Evolutionary conservation across 2,888 invertebrate genomes (phyloP).

Genomic region (Drosophila paramelanica): DNA sequence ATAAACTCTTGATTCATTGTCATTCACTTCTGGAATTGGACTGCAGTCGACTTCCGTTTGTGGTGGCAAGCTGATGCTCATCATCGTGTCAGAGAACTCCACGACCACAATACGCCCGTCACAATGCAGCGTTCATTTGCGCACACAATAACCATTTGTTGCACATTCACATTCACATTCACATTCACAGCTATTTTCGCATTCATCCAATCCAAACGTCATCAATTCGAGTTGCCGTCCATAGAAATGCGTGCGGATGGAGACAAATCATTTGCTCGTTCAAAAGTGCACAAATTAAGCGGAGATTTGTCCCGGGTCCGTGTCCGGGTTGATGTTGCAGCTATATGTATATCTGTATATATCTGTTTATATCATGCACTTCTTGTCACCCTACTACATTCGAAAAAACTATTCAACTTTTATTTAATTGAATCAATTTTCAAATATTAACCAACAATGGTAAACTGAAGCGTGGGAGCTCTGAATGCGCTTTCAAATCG

Average conservation of each 20-base stretch:
- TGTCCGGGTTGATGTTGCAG: constrained; percentile 6
- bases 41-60: constrained; percentile 62
- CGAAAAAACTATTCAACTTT: constrained; percentile 4
- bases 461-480: constrained; percentile 59
- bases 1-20: constrained; percentile 27
- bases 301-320: constrained; percentile 21
- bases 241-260: constrained; percentile 48
- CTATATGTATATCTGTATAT: not conserved
- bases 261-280: constrained; percentile 46
- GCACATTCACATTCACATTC: constrained; percentile 28
- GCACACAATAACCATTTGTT: constrained; percentile 64
- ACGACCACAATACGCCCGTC: constrained; percentile 11
- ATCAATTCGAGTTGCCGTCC: not conserved
- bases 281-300: constrained; percentile 46
- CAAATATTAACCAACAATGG: constrained; percentile 65
- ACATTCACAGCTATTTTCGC: constrained; percentile 6
- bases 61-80: constrained; percentile 22
- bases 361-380: constrained; percentile 13
- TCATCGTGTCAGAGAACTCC: constrained; percentile 17
- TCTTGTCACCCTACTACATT: constrained; percentile 22
- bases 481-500: constrained; percentile 6
- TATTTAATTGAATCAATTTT: constrained; percentile 69
- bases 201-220: not conserved
- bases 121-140: constrained; percentile 59
- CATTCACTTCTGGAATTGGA: constrained; percentile 30